Conservation (phyloP, 2,888 invertebrate genomes). For the Caenorhabditis plicata region DNA sequence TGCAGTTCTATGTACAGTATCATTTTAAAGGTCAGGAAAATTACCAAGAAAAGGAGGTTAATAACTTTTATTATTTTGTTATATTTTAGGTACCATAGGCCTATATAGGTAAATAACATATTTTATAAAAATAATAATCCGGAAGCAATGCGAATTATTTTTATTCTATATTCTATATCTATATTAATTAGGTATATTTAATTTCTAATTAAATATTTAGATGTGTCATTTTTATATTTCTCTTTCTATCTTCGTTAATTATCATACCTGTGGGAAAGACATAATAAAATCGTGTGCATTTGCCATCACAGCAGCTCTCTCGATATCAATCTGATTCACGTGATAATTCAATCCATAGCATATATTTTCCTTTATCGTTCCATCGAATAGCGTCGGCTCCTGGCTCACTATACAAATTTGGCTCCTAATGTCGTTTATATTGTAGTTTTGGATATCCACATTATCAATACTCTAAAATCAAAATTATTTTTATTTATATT, state of each 20-base stretch:
- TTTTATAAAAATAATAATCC: neutral
- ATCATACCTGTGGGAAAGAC: slow-evolving; percentile 63
- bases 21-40: neutral
- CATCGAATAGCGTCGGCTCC: slow-evolving; percentile 54
- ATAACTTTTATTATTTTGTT: too few relatives aligned
- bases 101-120: neutral
- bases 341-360: slow-evolving; percentile 75
- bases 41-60: too few relatives aligned
- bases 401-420: slow-evolving; percentile 68
- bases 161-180: too few relatives aligned
- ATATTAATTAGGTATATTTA: neutral
- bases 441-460: slow-evolving; percentile 73
- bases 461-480: slow-evolving; percentile 68
- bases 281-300: slow-evolving; percentile 69
- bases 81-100: too few relatives aligned
- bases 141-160: neutral
- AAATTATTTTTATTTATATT: neutral
- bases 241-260: neutral
- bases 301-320: slow-evolving; percentile 66
- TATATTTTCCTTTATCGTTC: slow-evolving; percentile 75
- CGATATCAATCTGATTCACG: slow-evolving; percentile 65
- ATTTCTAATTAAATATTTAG: neutral
- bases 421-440: slow-evolving; percentile 75
- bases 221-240: neutral
- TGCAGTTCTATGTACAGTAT: neutral